These are phyloP conservation scores for Cuculus canorus DNA, from an alignment of 2,797 vertebrate species.

Conservation along the genomic window DNA sequence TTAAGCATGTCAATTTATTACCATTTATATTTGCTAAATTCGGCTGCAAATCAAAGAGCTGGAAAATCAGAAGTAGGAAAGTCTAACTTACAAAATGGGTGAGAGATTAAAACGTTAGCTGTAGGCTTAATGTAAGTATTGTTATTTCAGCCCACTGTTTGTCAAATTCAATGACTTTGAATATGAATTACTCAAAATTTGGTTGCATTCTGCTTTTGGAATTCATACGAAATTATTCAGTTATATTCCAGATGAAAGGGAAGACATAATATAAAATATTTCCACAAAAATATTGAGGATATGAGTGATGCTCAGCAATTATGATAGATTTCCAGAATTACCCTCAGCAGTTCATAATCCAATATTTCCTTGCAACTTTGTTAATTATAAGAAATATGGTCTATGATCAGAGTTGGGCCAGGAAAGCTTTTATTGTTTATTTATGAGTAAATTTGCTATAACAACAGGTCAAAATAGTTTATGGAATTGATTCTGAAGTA, in stretches of 20 bases:
- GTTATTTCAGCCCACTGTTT: background rate
- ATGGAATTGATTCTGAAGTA: background rate
- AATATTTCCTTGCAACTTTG: background rate
- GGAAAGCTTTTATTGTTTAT: background rate
- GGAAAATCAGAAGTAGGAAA: background rate
- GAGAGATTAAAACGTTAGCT: background rate
- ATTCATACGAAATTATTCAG: background rate
- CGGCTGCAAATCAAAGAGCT: background rate
- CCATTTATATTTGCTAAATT: background rate
- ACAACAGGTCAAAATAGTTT: background rate
- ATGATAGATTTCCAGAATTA: background rate
- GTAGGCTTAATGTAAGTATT: background rate
- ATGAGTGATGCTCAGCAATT: background rate
- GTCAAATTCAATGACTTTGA: background rate
- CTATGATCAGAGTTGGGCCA: background rate
- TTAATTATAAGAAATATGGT: background rate
- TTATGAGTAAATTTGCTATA: background rate
- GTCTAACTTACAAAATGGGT: background rate
- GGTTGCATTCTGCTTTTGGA: background rate
- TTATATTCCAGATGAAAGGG: background rate
- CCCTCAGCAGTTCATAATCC: background rate
- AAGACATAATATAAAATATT: background rate
- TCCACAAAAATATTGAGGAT: background rate
- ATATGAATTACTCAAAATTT: background rate
- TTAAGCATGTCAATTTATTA: background rate